Conservation (phyloP, 2,113 vertebrate species). For the Zosterops japonicus region DNA sequence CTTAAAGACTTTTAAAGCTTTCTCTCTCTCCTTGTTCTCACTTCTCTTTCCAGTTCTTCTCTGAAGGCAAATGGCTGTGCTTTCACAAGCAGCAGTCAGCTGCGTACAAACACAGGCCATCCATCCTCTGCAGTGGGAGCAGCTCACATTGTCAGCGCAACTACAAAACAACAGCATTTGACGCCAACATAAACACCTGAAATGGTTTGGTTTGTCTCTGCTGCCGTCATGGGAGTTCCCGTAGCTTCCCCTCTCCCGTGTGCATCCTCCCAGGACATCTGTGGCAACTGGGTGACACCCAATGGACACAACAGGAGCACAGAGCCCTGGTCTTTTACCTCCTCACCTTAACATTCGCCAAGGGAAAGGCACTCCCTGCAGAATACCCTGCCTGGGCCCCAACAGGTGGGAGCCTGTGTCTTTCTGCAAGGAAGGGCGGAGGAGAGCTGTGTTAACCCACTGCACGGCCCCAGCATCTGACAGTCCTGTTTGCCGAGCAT, state of each 20-base stretch:
- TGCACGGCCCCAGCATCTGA: accelerated
- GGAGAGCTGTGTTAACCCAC: neutral
- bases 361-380: neutral
- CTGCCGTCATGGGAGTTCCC: accelerated
- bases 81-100: neutral
- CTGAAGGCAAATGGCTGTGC: accelerated
- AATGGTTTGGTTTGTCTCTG: accelerated
- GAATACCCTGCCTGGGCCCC: neutral
- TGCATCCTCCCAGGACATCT: accelerated
- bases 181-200: neutral
- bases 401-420: neutral
- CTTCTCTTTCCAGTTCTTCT: neutral
- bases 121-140: neutral
- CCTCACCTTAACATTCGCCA: neutral
- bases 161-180: neutral
- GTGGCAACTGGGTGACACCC: neutral
- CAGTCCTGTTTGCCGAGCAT: neutral
- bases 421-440: neutral
- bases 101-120: too few species aligned
- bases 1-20: neutral
- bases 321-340: neutral
- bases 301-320: accelerated
- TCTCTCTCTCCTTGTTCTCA: neutral
- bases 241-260: accelerated
- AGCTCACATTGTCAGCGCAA: neutral